Percentiles rank a stretch among this genome's conserved stretches.
These are phyloP conservation scores for Cirrhinus mrigala DNA, from an alignment of 2,797 vertebrate genomes.

Conservation along the genomic window DNA sequence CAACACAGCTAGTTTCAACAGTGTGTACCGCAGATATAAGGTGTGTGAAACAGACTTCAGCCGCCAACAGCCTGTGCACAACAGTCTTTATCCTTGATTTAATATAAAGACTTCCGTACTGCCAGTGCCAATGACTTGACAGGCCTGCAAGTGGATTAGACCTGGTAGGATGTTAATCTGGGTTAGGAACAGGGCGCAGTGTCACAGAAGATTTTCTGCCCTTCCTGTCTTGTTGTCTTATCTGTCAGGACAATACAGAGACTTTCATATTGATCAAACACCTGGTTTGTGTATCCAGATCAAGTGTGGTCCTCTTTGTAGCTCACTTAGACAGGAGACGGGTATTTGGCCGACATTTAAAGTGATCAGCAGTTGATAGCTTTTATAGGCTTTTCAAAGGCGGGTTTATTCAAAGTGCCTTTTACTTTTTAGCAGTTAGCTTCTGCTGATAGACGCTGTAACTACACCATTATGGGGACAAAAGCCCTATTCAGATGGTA, in stretches of 20 bases:
- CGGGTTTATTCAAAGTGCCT: no score
- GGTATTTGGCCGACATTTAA: no score
- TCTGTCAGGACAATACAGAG: neutral
- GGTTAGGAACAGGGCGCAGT: neutral
- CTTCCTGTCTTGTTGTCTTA: neutral
- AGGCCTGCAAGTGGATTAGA: slow-evolving; percentile 41
- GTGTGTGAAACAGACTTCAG: neutral
- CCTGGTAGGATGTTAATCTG: slow-evolving; percentile 15
- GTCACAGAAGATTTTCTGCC: neutral
- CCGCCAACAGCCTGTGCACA: neutral
- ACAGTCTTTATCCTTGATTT: neutral
- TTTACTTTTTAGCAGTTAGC: no score
- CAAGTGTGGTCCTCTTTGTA: neutral
- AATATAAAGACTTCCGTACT: slow-evolving; percentile 16
- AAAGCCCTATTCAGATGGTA: no score
- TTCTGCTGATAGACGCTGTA: no score
- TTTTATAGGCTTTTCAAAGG: no score
- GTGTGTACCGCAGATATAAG: neutral
- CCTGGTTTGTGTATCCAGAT: neutral
- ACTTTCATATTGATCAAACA: neutral
- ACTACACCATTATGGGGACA: no score
- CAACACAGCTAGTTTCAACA: neutral
- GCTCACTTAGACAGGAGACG: no score
- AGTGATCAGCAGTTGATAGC: no score
- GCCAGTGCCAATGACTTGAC: slow-evolving; percentile 1